Base-by-base conservation (phyloP, 1,140 invertebrate species). In the Achatina immaculata region DNA sequence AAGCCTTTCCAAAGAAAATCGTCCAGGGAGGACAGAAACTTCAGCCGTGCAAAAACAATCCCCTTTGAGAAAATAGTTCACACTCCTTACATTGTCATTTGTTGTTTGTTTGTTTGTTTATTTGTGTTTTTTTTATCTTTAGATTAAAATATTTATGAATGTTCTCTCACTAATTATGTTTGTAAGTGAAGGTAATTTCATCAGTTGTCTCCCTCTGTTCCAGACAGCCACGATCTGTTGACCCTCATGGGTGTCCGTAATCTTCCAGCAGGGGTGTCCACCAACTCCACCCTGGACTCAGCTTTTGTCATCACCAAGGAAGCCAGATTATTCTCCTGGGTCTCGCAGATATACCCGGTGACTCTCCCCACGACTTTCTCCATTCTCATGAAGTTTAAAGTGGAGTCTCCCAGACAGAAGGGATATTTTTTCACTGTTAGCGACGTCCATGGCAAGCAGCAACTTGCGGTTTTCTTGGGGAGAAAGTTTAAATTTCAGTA, bases 401-500 rank as follows among this genome's bases (percentile, higher is more conserved):
- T 86, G 34, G 65, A 34, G 11, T 55, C 28, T 36, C 65, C n/a
- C 76, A 83, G 58, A 83, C 75, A 71, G 55, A 68, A 78, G 14
- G 88, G 89, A 14, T 89, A 89, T 80, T 72, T 88, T 14, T 82
- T 90, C 16, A 85, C 87, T n/a, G 51, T 90, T 4, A 89, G 85
- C 80, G 89, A 90, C 79, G 84, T 86, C 34, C 81, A 82, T 51
- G 87, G 88, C 34, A 84, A 84, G 55, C 85, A 86, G 66, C 83
- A 82, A 74, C 40, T 88, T 7, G 88, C 86, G 11, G 58, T 89
- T 21, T 83, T 85, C 62, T 80, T 87, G 68, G 84, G 83, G 6
- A 55, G 58, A 45, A 77, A 43, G 28, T 34, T 81, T 24, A 82
- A 77, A 34, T 78, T 82, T 38, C 73, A 82, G 28, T 82, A 72